Conservation (phyloP, 2,113 vertebrate genomes). For the Sialia sialis region DNA sequence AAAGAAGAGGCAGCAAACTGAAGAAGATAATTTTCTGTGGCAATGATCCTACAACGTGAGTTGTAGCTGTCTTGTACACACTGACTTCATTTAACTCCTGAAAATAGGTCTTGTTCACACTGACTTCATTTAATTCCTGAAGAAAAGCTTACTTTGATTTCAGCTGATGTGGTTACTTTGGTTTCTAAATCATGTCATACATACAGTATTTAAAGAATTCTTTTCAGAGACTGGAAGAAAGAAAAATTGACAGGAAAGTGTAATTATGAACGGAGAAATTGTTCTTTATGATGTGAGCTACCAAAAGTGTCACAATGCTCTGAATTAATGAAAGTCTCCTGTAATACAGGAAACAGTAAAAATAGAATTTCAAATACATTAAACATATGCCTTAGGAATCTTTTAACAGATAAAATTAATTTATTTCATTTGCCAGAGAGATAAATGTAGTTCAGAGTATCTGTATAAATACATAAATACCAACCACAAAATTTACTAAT, state of each 20-base stretch:
- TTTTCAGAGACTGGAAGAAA: not conserved
- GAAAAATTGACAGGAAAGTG: not conserved
- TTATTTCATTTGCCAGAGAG: not conserved
- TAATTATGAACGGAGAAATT: not conserved
- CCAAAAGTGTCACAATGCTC: not conserved
- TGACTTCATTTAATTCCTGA: not conserved
- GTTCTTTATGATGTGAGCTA: not conserved
- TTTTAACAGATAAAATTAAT: not conserved
- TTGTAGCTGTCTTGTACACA: not conserved
- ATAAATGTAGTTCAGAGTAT: not conserved
- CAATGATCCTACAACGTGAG: not conserved
- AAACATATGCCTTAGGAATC: not conserved
- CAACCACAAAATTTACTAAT: not conserved
- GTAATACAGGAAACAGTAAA: not conserved
- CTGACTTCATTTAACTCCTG: not conserved
- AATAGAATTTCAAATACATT: not conserved
- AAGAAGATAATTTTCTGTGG: not conserved
- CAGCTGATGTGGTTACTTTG: not conserved
- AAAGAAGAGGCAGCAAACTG: not conserved
- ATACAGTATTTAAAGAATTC: not conserved
- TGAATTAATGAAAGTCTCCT: not conserved
- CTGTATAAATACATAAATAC: not conserved
- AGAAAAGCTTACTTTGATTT: not conserved
- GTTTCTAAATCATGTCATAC: not conserved
- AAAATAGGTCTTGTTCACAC: not conserved